These are phyloP conservation scores for Seira sanloemensis DNA, from an alignment of 2,888 invertebrate genomes.

Conservation along the genomic window DNA sequence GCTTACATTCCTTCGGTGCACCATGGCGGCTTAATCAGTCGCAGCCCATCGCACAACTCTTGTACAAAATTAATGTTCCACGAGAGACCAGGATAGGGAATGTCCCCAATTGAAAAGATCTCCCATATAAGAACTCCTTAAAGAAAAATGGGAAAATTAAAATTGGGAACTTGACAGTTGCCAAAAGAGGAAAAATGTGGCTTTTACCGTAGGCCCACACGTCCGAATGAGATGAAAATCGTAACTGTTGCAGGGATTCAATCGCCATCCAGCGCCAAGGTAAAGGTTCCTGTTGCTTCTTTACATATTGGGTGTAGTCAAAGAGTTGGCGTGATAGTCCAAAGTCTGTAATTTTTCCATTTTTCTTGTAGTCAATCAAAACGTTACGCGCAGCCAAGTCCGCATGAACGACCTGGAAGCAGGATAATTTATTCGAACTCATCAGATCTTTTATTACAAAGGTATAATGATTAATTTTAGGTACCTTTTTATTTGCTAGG, in stretches of 20 bases:
- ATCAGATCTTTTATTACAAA: not conserved
- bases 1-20: constrained; percentile 47
- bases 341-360: constrained; percentile 65
- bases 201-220: constrained; percentile 61
- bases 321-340: constrained; percentile 61
- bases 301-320: constrained; percentile 63
- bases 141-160: not conserved
- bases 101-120: constrained; percentile 58
- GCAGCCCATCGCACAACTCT: constrained; percentile 44
- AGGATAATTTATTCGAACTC: not conserved
- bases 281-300: constrained; percentile 62
- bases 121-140: constrained; percentile 61
- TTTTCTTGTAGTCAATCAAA: constrained; percentile 35
- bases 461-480: not conserved
- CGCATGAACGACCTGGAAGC: constrained; percentile 59
- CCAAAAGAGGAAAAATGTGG: not conserved
- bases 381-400: constrained; percentile 65
- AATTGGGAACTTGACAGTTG: too few relatives aligned
- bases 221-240: constrained; percentile 60
- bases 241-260: constrained; percentile 49
- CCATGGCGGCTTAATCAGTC: constrained; percentile 51
- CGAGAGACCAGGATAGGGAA: constrained; percentile 59
- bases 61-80: constrained; percentile 64
- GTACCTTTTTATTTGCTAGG: constrained; percentile 56
- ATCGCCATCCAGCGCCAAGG: constrained; percentile 64